These are phyloP conservation scores for Monarcha castaneiventris DNA, from an alignment of 2,113 vertebrate genomes.

Conservation along the genomic window DNA sequence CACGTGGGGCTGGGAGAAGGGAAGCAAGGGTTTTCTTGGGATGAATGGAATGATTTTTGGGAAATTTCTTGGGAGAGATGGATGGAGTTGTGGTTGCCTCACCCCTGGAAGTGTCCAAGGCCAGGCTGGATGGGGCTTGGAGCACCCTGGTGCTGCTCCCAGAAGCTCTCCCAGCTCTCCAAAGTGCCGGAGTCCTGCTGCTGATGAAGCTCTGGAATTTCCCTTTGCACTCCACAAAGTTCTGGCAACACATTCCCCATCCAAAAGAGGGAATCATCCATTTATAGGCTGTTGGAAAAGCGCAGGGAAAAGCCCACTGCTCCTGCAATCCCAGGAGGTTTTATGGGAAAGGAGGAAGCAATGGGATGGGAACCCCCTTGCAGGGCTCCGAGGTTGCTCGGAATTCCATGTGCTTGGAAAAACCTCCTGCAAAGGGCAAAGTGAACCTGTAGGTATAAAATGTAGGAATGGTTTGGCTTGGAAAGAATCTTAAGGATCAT, in stretches of 20 bases:
- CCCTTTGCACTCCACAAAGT: not conserved
- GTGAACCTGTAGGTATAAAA: not conserved
- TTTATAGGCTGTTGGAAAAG: not conserved
- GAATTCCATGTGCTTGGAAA: not conserved
- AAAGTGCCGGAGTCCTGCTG: not conserved
- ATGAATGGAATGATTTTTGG: fast-evolving
- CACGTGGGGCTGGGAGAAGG: not conserved
- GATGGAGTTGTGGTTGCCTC: not conserved
- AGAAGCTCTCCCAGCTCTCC: not conserved
- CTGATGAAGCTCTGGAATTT: not conserved
- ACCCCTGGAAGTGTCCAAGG: not conserved
- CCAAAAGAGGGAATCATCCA: not conserved
- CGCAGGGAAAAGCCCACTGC: not conserved
- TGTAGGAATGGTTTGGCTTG: no score
- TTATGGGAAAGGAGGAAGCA: not conserved
- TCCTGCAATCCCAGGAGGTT: not conserved
- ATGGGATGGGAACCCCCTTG: not conserved
- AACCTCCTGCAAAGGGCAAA: not conserved
- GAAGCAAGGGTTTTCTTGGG: not conserved
- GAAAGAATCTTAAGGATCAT: not conserved
- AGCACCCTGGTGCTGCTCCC: not conserved
- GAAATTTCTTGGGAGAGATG: not conserved
- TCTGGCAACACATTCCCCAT: not conserved
- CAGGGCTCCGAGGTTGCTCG: not conserved
- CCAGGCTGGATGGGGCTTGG: not conserved